phyloP scores from a whole-genome alignment of 2,113 vertebrate genomes.

The Syngnathus floridae region DNA sequence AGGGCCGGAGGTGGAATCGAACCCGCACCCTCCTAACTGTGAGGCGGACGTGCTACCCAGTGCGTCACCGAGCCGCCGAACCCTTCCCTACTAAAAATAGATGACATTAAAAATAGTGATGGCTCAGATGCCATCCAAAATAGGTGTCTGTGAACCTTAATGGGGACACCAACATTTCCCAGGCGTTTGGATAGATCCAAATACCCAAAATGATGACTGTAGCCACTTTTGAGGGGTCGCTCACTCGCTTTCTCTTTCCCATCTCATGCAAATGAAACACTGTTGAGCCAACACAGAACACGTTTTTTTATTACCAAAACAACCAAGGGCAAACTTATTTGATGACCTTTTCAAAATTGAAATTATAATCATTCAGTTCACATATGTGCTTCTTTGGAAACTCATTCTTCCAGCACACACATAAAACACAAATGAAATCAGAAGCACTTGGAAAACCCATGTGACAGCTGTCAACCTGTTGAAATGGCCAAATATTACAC shows the following conservation, averaged over 20 bases:
- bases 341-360: neutral
- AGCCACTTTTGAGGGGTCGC: neutral
- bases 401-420: neutral
- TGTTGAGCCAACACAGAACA: too few relatives aligned
- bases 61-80: too few relatives aligned
- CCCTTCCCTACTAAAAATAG: neutral
- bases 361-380: neutral
- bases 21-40: too few relatives aligned
- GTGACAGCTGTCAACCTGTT: neutral
- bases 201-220: neutral
- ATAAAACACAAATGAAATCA: neutral
- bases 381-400: neutral
- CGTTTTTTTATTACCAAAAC: too few relatives aligned
- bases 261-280: too few relatives aligned
- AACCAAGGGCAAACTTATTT: too few relatives aligned
- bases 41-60: too few relatives aligned
- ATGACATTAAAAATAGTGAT: neutral
- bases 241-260: too few relatives aligned
- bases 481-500: neutral
- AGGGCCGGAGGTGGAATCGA: too few relatives aligned
- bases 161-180: neutral
- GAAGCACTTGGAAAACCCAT: neutral
- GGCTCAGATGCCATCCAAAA: neutral
- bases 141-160: neutral
- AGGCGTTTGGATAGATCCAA: neutral